phyloP scores from a whole-genome alignment of 2,888 invertebrate genomes.

The Crepidodera aurea region DNA sequence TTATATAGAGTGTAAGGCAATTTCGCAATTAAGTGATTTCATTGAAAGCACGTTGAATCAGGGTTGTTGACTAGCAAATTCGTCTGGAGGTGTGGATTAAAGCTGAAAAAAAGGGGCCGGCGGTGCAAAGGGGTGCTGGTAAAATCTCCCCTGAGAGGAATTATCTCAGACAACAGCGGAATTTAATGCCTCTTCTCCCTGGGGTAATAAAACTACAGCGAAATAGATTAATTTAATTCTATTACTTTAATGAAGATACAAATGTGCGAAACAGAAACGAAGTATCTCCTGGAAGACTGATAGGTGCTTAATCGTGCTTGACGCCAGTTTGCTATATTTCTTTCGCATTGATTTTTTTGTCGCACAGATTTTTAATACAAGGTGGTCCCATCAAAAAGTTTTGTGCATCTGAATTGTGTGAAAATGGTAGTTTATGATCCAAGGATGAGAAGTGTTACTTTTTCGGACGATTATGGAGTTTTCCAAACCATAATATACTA shows the following conservation, averaged over 20 bases:
- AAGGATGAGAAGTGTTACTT: no score
- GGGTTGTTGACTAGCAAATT: conserved; percentile 35
- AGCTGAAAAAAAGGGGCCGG: conserved; percentile 40
- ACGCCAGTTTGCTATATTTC: not conserved
- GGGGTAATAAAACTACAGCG: conserved; percentile 57
- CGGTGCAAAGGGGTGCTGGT: conserved; percentile 42
- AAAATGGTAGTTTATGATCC: no score
- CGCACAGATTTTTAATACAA: not conserved
- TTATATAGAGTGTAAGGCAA: no score
- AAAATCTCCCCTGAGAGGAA: conserved; percentile 59
- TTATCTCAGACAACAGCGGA: conserved; percentile 59
- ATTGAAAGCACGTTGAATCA: conserved; percentile 8
- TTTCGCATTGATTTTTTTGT: not conserved
- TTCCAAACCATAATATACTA: no score
- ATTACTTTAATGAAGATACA: conserved; percentile 67
- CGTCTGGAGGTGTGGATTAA: conserved; percentile 48
- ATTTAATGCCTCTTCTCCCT: conserved; percentile 57
- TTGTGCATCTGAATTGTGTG: no score
- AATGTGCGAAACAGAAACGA: conserved; percentile 45
- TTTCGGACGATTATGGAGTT: no score
- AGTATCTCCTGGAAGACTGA: not conserved
- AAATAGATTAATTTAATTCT: conserved; percentile 66
- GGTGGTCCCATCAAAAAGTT: no score
- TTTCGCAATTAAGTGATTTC: not conserved
- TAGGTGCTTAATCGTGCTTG: conserved; percentile 5